Base-by-base conservation (phyloP, 1,140 invertebrate genomes). In the Danaus melanippus region DNA sequence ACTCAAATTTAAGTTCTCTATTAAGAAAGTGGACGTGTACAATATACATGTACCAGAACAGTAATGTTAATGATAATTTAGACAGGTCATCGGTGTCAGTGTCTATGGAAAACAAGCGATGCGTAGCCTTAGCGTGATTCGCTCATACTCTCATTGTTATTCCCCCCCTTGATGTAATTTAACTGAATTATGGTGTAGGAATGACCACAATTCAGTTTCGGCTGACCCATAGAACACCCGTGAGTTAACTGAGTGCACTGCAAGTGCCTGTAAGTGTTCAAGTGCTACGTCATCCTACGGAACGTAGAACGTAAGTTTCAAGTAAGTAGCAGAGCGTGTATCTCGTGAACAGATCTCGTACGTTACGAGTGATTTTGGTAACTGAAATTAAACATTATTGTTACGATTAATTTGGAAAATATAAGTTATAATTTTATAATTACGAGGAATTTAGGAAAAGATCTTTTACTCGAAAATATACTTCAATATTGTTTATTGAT, bases 151-250 rank as follows among this genome's bases (percentile, higher is more conserved):
- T 74, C 65, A 81, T 86, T 86, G 83, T 86, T 59, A 70, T 50
- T 79, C 76, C 83, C 82, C 79, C 79, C 65, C 76, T 77, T 64
- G 67, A 86, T 77, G 79, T 83, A 73, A 82, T 86, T 86, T 84
- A 86, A 84, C 83, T 82, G 75, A 84, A 79, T 81, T 86, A 83
- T 86, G 70, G 69, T 67, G 70, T 82, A 71, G 70, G 74, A 75
- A 74, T 82, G 71, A 62, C 62, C 76, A 80, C 79, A 80, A 80
- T 81, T 79, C 69, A 64, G 68, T 76, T 78, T 77, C 62, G 71
- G 63, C 74, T 74, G 80, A 69, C 72, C 72, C 67, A 66, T 77
- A 58, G 76, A 76, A 68, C 71, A 59, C 71, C 66, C 61, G 79
- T 73, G 65, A 58, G 55, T 43, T 60, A 61, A 48, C 39, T 42